Percentiles rank a stretch among this genome's conserved stretches.
Evolutionary conservation across 1,140 invertebrate species (phyloP).

Genomic region (Venturia canescens): DNA sequence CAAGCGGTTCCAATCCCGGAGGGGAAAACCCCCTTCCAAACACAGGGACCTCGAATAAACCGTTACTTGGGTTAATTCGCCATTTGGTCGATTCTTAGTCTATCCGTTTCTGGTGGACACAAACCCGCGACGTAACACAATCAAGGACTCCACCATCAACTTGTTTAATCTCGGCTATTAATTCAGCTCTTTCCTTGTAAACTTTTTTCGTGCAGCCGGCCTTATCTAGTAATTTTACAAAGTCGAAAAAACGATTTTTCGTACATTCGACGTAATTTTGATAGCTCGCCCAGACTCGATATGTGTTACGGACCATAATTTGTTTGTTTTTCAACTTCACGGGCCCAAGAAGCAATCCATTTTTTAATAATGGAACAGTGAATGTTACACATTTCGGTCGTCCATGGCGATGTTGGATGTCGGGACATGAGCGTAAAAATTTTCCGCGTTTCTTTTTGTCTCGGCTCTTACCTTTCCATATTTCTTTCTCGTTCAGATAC

Average conservation of each 20-base stretch:
- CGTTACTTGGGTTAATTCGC: too few relatives aligned
- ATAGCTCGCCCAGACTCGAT: slow-evolving; percentile 33
- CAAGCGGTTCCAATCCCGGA: too few relatives aligned
- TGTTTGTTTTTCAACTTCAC: neutral
- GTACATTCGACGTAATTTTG: slow-evolving; percentile 18
- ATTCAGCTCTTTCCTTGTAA: slow-evolving; percentile 39
- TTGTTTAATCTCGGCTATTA: neutral
- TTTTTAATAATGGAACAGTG: slow-evolving; percentile 8
- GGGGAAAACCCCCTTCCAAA: too few relatives aligned
- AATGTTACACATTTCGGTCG: neutral
- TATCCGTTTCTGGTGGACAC: too few relatives aligned
- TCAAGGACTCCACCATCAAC: neutral
- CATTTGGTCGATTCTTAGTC: too few relatives aligned
- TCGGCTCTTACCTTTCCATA: slow-evolving; percentile 12
- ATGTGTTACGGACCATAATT: neutral
- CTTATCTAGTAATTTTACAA: slow-evolving; percentile 32
- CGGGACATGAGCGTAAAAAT: slow-evolving; percentile 40
- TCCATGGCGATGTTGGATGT: slow-evolving; percentile 16
- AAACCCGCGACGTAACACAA: too few relatives aligned
- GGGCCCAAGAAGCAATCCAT: neutral
- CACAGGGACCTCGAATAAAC: too few relatives aligned
- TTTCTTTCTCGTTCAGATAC: neutral
- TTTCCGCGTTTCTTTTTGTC: slow-evolving; percentile 18
- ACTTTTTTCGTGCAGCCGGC: slow-evolving; percentile 1
- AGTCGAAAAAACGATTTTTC: slow-evolving; percentile 5